These are phyloP conservation scores for Choloepus didactylus DNA, from an alignment of 2,797 vertebrate species.

Conservation along the genomic window DNA sequence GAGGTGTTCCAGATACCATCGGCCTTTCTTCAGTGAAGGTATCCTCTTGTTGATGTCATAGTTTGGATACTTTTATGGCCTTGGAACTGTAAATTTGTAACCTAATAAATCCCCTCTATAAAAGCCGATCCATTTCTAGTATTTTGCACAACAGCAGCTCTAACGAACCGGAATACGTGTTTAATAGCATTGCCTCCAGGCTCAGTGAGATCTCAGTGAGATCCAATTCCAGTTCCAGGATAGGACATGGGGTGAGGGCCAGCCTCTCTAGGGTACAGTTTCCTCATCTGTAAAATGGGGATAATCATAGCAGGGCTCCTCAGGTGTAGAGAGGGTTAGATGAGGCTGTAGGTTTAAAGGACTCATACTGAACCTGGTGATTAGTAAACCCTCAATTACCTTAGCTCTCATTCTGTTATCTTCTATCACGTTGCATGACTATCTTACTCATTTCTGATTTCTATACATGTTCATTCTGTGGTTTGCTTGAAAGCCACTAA, in stretches of 20 bases:
- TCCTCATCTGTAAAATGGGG: no score
- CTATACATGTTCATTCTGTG: not conserved
- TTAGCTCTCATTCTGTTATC: no score
- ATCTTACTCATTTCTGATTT: rapidly evolving
- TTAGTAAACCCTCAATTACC: rapidly evolving
- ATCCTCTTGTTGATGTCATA: no score
- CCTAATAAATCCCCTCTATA: no score
- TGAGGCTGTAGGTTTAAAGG: not conserved
- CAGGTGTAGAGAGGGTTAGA: not conserved
- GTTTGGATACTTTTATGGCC: no score
- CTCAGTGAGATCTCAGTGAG: no score
- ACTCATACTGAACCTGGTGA: rapidly evolving
- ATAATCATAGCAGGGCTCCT: not conserved
- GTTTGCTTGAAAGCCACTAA: not conserved
- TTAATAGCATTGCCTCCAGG: not conserved
- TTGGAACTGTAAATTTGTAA: no score
- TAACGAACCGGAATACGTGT: not conserved
- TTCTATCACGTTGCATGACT: not conserved
- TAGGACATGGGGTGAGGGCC: rapidly evolving
- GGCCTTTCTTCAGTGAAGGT: no score
- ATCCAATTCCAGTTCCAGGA: not conserved
- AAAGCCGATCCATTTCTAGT: no score
- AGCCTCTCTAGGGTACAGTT: not conserved
- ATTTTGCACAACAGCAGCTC: no score
- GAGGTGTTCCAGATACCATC: no score